Percentiles rank a stretch among this genome's conserved stretches.
These are phyloP conservation scores for Nephotettix cincticeps DNA, from an alignment of 1,140 invertebrate species.

Conservation along the genomic window DNA sequence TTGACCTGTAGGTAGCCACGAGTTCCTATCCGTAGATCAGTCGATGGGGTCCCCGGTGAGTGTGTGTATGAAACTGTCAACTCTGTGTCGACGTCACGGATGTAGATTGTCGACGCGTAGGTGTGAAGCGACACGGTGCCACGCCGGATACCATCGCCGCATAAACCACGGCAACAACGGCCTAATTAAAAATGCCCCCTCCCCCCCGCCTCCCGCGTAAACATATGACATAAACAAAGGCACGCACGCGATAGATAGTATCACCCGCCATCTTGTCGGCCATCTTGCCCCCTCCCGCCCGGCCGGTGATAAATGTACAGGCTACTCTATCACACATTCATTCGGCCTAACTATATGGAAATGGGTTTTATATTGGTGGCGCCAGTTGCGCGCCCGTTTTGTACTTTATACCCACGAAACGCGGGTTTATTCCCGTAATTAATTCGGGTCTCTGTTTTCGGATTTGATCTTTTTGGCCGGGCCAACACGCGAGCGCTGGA, in stretches of 20 bases:
- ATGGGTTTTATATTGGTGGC: conserved; percentile 10
- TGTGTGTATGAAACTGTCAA: too few relatives aligned
- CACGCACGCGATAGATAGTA: background rate
- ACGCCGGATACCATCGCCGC: background rate
- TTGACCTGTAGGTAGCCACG: too few relatives aligned
- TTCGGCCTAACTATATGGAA: conserved; percentile 10
- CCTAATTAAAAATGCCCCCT: conserved; percentile 8
- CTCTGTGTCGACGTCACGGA: too few relatives aligned
- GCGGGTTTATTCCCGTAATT: too few relatives aligned
- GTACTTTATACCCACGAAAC: background rate
- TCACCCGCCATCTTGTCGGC: conserved; percentile 2
- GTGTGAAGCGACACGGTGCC: background rate
- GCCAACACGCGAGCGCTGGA: too few relatives aligned
- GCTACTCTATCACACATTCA: conserved; percentile 2
- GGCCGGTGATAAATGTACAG: background rate
- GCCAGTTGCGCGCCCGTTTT: background rate
- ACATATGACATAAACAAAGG: conserved; percentile 10
- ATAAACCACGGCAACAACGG: background rate
- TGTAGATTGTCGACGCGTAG: too few relatives aligned
- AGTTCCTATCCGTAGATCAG: too few relatives aligned
- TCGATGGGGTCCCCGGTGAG: too few relatives aligned
- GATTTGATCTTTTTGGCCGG: background rate
- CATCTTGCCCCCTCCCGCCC: background rate
- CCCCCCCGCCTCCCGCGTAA: background rate
- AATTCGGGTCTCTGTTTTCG: background rate